Conservation (phyloP, 2,797 vertebrate genomes). For the Lutjanus argentimaculatus region DNA sequence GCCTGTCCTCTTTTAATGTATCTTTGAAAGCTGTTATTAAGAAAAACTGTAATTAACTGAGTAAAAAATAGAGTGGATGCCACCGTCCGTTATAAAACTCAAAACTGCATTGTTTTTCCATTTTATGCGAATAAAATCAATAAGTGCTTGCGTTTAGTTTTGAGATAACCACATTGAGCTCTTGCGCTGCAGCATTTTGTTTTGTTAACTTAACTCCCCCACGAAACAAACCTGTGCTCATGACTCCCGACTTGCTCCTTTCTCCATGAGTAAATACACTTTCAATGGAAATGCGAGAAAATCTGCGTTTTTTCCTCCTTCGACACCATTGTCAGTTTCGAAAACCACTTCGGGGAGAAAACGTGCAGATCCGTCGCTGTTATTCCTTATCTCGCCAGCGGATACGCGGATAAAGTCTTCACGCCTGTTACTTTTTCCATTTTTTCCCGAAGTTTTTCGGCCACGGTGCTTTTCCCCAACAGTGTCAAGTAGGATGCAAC, state of each 20-base stretch:
- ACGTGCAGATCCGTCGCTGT: conserved; percentile 22
- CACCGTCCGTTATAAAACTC: conserved; percentile 25
- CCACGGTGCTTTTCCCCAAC: conserved; percentile 75
- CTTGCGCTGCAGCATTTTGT: conserved; percentile 23
- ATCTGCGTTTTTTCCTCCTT: conserved; percentile 60
- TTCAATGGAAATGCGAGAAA: conserved; percentile 81
- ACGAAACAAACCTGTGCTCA: conserved; percentile 90
- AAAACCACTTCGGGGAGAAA: conserved; percentile 12
- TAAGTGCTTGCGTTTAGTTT: neutral
- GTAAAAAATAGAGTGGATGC: conserved; percentile 60
- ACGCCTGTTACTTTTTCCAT: conserved; percentile 74
- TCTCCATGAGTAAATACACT: conserved; percentile 86
- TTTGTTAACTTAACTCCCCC: conserved; percentile 53
- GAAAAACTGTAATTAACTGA: conserved; percentile 77
- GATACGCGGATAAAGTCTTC: conserved; percentile 58
- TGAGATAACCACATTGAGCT: neutral
- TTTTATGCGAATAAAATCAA: neutral
- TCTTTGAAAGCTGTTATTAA: conserved; percentile 71
- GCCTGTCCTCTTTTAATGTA: conserved; percentile 41
- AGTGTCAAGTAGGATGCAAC: neutral
- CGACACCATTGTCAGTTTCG: conserved; percentile 72
- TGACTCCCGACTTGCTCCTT: conserved; percentile 86
- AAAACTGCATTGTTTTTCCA: neutral
- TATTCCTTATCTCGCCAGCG: conserved; percentile 59
- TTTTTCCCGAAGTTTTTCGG: conserved; percentile 80